Conservation (phyloP, 2,113 vertebrate species). For the Nesogale talazaci region DNA sequence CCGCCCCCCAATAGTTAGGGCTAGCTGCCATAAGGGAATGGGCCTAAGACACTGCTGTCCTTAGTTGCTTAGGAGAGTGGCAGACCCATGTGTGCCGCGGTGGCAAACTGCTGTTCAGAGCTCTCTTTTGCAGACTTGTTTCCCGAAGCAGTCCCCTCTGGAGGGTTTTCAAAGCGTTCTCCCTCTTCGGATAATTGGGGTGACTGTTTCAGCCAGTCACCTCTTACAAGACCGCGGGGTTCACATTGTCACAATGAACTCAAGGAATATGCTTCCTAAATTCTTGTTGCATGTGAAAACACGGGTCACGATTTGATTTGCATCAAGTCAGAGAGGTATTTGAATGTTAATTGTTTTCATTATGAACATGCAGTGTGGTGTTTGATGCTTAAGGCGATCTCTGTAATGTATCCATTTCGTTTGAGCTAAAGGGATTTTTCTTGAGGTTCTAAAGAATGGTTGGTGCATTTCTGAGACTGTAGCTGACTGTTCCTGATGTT, state of each 20-base stretch:
- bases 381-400: slow-evolving; percentile 4
- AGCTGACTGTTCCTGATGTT: neutral
- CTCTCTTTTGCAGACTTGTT: no score
- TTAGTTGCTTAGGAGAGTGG: no score
- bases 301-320: slow-evolving; percentile 52
- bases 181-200: neutral
- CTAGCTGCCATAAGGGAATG: neutral
- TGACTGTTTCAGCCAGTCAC: neutral
- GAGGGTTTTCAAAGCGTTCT: neutral
- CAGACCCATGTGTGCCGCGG: no score
- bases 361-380: neutral
- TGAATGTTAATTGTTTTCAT: slow-evolving; percentile 35
- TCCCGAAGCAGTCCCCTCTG: no score
- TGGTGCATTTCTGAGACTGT: slow-evolving; percentile 29
- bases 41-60: neutral
- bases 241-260: neutral
- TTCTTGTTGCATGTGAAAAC: slow-evolving; percentile 24
- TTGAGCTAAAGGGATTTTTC: slow-evolving; percentile 1
- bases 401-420: neutral
- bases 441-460: slow-evolving; percentile 10
- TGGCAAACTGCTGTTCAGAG: no score
- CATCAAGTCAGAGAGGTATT: slow-evolving; percentile 1
- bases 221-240: neutral
- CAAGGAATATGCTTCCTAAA: slow-evolving; percentile 11
- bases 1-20: neutral